Conservation (phyloP, 2,113 vertebrate genomes). For the Bufo gargarizans region DNA sequence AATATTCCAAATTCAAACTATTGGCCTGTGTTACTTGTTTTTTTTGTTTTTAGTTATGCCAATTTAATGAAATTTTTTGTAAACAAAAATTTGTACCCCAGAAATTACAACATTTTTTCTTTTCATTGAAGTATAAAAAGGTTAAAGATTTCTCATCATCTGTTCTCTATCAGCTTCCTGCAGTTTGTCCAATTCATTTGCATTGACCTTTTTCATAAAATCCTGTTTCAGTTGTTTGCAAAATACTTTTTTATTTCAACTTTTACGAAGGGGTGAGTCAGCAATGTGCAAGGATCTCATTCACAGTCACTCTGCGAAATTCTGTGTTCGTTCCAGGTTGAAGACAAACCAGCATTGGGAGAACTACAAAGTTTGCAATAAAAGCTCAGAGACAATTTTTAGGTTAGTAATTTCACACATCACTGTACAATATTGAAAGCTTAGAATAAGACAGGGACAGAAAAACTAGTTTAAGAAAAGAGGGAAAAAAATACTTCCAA, state of each 20-base stretch:
- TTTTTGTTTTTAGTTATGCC: neutral
- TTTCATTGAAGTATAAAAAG: constrained; percentile 29
- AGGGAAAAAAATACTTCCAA: neutral
- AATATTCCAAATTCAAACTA: neutral
- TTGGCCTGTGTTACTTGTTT: neutral
- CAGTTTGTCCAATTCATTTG: constrained; percentile 44
- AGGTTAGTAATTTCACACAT: constrained; percentile 59
- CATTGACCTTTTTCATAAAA: constrained; percentile 42
- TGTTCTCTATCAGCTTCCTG: constrained; percentile 25
- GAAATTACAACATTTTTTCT: too few relatives aligned
- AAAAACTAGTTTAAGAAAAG: constrained; percentile 46
- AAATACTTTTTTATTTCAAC: constrained; percentile 10
- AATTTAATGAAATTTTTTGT: constrained; percentile 7
- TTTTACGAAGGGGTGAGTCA: constrained; percentile 39
- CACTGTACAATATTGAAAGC: constrained; percentile 59
- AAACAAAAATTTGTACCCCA: too few relatives aligned
- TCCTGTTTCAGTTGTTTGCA: constrained; percentile 37
- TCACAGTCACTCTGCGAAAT: constrained; percentile 48
- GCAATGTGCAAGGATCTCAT: constrained; percentile 52
- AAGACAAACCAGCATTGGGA: constrained; percentile 56
- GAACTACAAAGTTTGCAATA: constrained; percentile 58
- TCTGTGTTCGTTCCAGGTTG: constrained; percentile 46
- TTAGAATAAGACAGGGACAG: constrained; percentile 42
- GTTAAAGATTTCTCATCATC: constrained; percentile 30
- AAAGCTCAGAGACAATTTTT: constrained; percentile 56